Evolutionary conservation across 30 jellyfish, hydroid and myxozoan genomes (phyloP).

Genomic region (Sanderia malayensis): DNA sequence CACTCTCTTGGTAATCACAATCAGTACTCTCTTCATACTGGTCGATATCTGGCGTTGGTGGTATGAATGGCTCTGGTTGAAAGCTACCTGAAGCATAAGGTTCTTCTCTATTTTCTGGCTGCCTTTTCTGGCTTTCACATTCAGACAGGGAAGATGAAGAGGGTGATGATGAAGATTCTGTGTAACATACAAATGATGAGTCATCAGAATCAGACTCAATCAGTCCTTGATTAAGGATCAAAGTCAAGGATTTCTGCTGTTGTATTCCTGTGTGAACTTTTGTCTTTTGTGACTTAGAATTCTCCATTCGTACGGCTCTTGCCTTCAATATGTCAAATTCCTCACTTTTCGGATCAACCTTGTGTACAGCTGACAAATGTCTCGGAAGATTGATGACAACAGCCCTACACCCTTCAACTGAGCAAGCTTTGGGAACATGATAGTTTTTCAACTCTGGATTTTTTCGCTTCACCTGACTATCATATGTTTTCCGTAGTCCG

Average conservation of each 20-base stretch:
- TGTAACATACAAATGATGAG: background rate
- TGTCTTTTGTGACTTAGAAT: slow-evolving; percentile 2
- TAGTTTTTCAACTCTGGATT: slow-evolving; percentile 2
- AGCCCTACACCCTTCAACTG: background rate
- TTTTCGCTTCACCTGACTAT: background rate
- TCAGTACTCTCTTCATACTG: background rate
- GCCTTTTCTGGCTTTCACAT: background rate
- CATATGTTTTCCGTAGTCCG: slow-evolving; percentile 12
- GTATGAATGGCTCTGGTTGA: too few species aligned
- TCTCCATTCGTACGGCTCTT: slow-evolving; percentile 35
- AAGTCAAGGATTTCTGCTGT: background rate
- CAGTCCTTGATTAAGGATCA: background rate
- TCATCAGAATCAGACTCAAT: background rate
- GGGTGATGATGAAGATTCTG: too few species aligned
- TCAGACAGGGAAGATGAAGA: background rate
- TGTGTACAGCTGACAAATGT: background rate
- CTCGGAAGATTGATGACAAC: background rate
- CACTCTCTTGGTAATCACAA: background rate
- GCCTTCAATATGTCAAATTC: slow-evolving; percentile 7
- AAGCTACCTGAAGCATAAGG: background rate
- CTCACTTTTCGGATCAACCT: slow-evolving; percentile 9
- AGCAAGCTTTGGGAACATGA: background rate
- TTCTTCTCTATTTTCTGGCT: background rate
- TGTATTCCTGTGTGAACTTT: background rate
- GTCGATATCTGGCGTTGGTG: background rate